Conservation (phyloP, 2,797 vertebrate genomes). For the Glossophaga mutica region DNA sequence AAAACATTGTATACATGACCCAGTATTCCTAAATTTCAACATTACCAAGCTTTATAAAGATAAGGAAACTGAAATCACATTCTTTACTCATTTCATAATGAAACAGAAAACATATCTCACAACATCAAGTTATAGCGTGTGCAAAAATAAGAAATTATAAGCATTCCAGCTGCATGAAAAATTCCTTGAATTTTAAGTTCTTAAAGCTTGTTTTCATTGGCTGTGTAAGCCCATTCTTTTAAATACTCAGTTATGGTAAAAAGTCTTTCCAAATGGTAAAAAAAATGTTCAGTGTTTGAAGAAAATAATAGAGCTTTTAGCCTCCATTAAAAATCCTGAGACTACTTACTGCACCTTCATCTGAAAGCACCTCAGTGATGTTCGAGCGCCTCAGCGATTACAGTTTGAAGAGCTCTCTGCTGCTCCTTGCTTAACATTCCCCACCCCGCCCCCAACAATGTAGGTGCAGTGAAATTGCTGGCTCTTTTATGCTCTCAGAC, state of each 20-base stretch:
- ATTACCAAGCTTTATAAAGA: neutral
- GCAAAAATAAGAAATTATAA: constrained; percentile 43
- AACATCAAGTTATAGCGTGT: neutral
- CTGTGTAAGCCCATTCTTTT: neutral
- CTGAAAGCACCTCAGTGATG: neutral
- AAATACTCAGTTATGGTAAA: constrained; percentile 14
- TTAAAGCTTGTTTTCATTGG: constrained; percentile 47
- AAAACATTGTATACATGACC: neutral
- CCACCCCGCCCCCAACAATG: neutral
- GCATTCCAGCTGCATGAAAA: constrained; percentile 1
- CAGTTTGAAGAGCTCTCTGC: neutral
- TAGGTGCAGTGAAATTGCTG: neutral
- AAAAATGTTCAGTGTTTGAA: neutral
- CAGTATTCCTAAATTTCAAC: neutral
- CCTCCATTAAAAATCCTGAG: neutral
- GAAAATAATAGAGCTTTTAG: neutral
- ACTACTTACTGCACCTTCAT: neutral
- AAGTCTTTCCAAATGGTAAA: constrained; percentile 9
- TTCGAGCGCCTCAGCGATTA: neutral
- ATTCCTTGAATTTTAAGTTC: constrained; percentile 43
- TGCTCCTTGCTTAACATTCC: neutral
- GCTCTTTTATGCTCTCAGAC: neutral
- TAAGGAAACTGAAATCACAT: neutral
- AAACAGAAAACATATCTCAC: neutral
- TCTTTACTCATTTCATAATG: neutral